phyloP scores from a whole-genome alignment of 1,140 invertebrate genomes.

The Temnothorax curvispinosus region DNA sequence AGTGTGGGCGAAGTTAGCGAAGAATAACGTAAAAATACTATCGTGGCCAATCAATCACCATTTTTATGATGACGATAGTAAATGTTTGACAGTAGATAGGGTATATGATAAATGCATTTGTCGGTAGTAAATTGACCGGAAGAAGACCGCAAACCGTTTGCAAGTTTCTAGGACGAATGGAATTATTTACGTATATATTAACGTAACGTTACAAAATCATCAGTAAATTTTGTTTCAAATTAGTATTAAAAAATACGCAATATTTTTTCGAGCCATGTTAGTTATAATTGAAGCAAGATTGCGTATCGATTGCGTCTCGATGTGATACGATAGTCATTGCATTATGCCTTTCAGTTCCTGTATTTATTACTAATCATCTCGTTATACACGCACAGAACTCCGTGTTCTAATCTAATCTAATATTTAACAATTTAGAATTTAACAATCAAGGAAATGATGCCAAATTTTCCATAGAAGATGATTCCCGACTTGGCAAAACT shows the following conservation, averaged over 20 bases:
- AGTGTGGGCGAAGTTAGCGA: not conserved
- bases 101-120: not conserved
- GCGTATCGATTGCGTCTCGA: not conserved
- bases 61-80: not conserved
- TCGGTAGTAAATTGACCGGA: not conserved
- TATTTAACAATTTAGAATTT: not conserved
- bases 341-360: constrained; percentile 51
- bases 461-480: not conserved
- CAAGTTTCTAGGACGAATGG: not conserved
- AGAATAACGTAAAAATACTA: not conserved
- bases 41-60: constrained; percentile 3
- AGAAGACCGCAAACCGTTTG: not conserved
- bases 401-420: constrained; percentile 11
- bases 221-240: not conserved
- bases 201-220: not conserved
- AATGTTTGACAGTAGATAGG: not conserved
- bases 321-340: constrained; percentile 4
- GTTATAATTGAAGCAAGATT: constrained; percentile 13
- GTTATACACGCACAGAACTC: not conserved
- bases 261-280: not conserved
- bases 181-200: not conserved
- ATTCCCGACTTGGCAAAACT: not conserved
- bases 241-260: not conserved
- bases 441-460: not conserved
- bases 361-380: constrained; percentile 58